Base-by-base conservation (phyloP, 2,113 vertebrate species). In the Chitala chitala region DNA sequence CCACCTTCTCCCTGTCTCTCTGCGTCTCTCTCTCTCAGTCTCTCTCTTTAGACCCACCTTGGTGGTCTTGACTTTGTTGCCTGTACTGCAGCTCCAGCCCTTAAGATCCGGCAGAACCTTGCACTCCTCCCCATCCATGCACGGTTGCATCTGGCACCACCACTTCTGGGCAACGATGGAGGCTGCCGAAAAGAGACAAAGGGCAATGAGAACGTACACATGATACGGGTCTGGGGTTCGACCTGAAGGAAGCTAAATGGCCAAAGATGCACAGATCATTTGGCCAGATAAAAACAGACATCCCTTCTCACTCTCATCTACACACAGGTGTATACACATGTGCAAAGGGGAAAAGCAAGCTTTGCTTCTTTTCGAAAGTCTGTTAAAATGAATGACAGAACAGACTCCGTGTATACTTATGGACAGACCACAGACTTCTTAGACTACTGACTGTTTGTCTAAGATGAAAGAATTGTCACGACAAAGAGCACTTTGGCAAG, bases 111-210 rank as follows among this genome's bases (percentile, higher is more conserved):
- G 97, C 84, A 99, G 91, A 65, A 98, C 96, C 82, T 93, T 96
- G 84, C 97, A 99, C 78, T 98, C 97, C 78, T 98, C 96, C 36
- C 94, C 95, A 0, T 88, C 89, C 77, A 98, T 92, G 83, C 97
- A 99, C 0, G 96, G 97, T 81, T 98, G 91, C 97, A 99, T 99
- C 84, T 96, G 96, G 86, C 97, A 99, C 97, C 97, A 99, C 96
- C 96, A 98, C 84, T 94, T 98, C 92, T 98, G 95, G 76, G 94
- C 91, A 86, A 98, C 95, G 65, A 98, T 94, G 83, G 94, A 94
- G 55, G 96, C 96, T 98, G 90, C 9, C 20, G n/a, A n/a, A n/a
- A 69, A 8, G 31, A 44, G 26, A n/a, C 15, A 20, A 61, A 6
- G 46, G 15, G 24, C 17, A 10, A 61, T 24, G 24, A 42, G 40